phyloP scores from a whole-genome alignment of 2,797 vertebrate species.

The Erpetoichthys calabaricus region DNA sequence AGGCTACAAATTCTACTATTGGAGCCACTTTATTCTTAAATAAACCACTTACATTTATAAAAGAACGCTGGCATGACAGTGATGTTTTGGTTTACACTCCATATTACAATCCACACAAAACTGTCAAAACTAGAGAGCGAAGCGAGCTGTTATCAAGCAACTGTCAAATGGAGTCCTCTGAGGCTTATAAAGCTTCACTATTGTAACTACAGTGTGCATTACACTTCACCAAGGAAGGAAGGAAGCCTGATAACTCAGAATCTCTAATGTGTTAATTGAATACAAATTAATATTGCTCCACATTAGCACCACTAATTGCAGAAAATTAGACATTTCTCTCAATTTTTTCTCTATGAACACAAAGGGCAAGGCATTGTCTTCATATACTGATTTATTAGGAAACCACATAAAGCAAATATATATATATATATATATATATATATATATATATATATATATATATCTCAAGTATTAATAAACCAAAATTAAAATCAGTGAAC shows the following conservation, averaged over 20 bases:
- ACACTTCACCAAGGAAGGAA: slow-evolving; percentile 44
- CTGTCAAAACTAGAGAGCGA: slow-evolving; percentile 69
- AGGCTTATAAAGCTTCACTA: slow-evolving; percentile 69
- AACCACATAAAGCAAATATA: too few species aligned
- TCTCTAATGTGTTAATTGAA: not conserved
- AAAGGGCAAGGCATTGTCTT: too few species aligned
- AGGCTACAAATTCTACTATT: too few species aligned
- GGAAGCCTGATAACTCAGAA: slow-evolving; percentile 9
- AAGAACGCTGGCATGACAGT: slow-evolving; percentile 63
- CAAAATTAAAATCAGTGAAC: too few species aligned
- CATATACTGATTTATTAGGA: too few species aligned
- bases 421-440: too few species aligned
- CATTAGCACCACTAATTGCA: not conserved
- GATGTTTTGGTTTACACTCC: slow-evolving; percentile 68
- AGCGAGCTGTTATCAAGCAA: slow-evolving; percentile 68
- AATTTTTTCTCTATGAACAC: too few species aligned
- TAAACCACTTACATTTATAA: slow-evolving; percentile 8
- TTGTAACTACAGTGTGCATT: slow-evolving; percentile 78
- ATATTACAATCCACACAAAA: slow-evolving; percentile 62
- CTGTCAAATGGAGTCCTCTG: slow-evolving; percentile 65
- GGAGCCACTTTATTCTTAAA: too few species aligned
- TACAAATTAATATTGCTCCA: not conserved
- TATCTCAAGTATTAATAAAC: too few species aligned
- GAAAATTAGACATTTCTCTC: too few species aligned
- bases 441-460: too few species aligned